phyloP scores from a whole-genome alignment of 1,140 invertebrate genomes.

The Oryzaephilus surinamensis region DNA sequence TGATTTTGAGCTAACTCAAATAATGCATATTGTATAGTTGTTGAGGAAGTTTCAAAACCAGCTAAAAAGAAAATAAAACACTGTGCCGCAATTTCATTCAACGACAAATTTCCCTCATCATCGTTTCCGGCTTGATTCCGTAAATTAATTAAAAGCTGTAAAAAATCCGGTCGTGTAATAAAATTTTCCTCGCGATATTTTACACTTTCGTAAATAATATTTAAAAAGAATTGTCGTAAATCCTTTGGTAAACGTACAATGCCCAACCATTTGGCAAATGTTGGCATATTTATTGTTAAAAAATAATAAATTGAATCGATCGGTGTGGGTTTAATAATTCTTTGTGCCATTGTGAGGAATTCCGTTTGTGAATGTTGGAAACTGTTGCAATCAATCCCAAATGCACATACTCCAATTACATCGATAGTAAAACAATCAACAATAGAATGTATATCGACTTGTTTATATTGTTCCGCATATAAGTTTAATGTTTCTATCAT shows the following conservation, averaged over 20 bases:
- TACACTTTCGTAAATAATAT: slow-evolving; percentile 5
- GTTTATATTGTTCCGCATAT: neutral
- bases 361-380: slow-evolving; percentile 5
- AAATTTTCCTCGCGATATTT: slow-evolving; percentile 9
- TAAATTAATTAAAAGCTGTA: slow-evolving; percentile 48
- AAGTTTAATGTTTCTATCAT: too few species aligned
- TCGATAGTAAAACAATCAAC: slow-evolving; percentile 3
- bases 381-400: slow-evolving; percentile 41
- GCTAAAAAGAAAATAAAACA: slow-evolving; percentile 46
- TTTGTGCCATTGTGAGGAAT: neutral
- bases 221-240: slow-evolving; percentile 7
- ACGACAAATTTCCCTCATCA: slow-evolving; percentile 14
- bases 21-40: slow-evolving; percentile 40
- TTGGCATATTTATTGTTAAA: neutral
- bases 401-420: slow-evolving; percentile 17
- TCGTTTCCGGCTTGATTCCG: slow-evolving; percentile 22
- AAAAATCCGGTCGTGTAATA: slow-evolving; percentile 44
- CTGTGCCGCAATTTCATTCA: slow-evolving; percentile 37
- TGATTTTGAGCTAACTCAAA: slow-evolving; percentile 45
- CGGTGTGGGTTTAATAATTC: neutral
- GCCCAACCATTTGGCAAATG: neutral
- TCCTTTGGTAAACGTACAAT: slow-evolving; percentile 1
- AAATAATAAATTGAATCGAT: too few species aligned
- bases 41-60: slow-evolving; percentile 51
- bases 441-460: slow-evolving; percentile 1